These are phyloP conservation scores for Heterotilapia buettikoferi DNA, from an alignment of 2,113 vertebrate genomes.

Conservation along the genomic window DNA sequence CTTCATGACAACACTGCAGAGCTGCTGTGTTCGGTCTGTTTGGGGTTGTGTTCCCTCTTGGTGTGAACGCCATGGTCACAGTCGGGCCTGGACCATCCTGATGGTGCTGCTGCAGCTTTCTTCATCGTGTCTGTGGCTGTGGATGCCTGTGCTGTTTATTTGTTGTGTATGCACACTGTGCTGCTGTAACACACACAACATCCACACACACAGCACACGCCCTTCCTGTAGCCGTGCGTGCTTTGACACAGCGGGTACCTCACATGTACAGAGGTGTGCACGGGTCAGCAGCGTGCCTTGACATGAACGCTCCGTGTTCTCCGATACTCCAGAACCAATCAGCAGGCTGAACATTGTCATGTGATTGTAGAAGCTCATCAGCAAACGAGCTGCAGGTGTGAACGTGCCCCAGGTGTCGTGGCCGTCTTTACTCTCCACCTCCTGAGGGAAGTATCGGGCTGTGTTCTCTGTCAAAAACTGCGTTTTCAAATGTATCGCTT, in stretches of 20 bases:
- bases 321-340: neutral
- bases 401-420: neutral
- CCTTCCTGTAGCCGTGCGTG: neutral
- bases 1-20: neutral
- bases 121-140: neutral
- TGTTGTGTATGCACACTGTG: neutral
- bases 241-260: neutral
- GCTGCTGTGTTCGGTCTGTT: neutral
- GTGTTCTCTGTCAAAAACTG: neutral
- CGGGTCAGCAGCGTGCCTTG: neutral
- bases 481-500: neutral
- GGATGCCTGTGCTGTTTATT: neutral
- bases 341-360: neutral
- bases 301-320: neutral
- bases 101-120: neutral
- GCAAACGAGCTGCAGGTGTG: neutral
- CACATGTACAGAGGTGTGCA: neutral
- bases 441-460: neutral
- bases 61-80: rapidly evolving
- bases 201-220: neutral
- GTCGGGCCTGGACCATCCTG: neutral
- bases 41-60: neutral
- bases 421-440: neutral
- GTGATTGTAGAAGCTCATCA: neutral
- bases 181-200: neutral